Evolutionary conservation across 2,797 vertebrate genomes (phyloP).

Genomic region (Lemur catta): DNA sequence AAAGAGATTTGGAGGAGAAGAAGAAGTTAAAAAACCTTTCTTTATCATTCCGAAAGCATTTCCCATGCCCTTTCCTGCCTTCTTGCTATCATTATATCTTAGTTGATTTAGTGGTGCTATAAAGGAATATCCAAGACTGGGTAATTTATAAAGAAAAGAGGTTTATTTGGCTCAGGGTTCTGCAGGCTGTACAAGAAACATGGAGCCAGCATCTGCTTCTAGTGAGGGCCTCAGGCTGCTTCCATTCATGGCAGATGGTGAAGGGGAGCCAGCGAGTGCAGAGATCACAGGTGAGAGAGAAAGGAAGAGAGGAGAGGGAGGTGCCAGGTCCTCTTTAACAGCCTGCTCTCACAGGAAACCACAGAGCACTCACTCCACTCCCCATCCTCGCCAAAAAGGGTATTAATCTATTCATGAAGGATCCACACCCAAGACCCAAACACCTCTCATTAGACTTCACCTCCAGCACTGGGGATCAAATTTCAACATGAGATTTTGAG

Average conservation of each 20-base stretch:
- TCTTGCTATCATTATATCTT: background rate
- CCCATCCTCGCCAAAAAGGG: accelerated
- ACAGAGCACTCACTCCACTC: background rate
- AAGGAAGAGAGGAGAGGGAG: background rate
- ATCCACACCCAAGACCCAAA: background rate
- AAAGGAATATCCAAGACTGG: background rate
- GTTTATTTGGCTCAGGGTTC: background rate
- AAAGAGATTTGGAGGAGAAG: background rate
- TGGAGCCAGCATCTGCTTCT: background rate
- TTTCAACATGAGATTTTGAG: background rate
- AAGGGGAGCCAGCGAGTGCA: background rate
- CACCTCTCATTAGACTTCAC: background rate
- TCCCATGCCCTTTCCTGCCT: background rate
- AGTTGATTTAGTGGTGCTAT: background rate
- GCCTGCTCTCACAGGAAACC: background rate
- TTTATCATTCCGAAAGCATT: background rate
- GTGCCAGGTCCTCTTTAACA: background rate
- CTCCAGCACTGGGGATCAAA: background rate
- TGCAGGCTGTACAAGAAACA: background rate
- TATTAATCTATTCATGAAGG: background rate
- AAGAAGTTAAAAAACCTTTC: background rate
- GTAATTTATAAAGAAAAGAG: background rate
- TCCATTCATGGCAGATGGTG: background rate
- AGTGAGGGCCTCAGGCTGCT: background rate
- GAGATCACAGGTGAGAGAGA: background rate